Conservation (phyloP, 2,888 invertebrate genomes). For the Zygogramma bicolorata region DNA sequence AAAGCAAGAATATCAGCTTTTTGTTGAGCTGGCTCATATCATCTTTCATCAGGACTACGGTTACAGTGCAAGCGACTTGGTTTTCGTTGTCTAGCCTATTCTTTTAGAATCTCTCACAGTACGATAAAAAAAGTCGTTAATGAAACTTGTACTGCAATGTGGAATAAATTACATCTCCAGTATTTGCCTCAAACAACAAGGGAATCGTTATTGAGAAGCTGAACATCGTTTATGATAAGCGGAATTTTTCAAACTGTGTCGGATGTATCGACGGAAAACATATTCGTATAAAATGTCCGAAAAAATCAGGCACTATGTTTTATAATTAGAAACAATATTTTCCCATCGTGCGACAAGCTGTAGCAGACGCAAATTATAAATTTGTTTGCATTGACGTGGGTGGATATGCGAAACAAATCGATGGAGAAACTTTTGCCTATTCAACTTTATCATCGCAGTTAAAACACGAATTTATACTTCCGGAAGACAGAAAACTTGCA, state of each 20-base stretch:
- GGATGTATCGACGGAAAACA: conserved; percentile 24
- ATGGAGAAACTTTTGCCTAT: conserved; percentile 44
- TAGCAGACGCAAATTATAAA: conserved; percentile 39
- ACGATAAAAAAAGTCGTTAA: conserved; percentile 44
- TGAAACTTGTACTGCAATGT: conserved; percentile 49
- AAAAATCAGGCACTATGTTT: no score
- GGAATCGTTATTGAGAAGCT: conserved; percentile 12
- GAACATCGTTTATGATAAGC: no score
- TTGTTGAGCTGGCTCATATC: no score
- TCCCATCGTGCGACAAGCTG: conserved; percentile 28
- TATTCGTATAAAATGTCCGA: no score
- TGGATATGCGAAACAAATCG: conserved; percentile 48
- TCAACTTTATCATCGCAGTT: conserved; percentile 36
- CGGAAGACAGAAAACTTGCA: conserved; percentile 34
- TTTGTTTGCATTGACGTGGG: conserved; percentile 40
- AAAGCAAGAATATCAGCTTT: no score
- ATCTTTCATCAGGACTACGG: no score
- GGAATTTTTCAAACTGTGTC: no score
- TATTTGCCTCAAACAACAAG: conserved; percentile 47
- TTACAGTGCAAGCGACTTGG: no score
- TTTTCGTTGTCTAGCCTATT: no score
- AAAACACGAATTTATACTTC: conserved; percentile 38
- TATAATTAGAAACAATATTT: conserved; percentile 40
- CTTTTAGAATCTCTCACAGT: conserved; percentile 47
- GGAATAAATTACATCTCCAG: conserved; percentile 42